Evolutionary conservation across 2,113 vertebrate species (phyloP).

Genomic region (Aramus guarauna): DNA sequence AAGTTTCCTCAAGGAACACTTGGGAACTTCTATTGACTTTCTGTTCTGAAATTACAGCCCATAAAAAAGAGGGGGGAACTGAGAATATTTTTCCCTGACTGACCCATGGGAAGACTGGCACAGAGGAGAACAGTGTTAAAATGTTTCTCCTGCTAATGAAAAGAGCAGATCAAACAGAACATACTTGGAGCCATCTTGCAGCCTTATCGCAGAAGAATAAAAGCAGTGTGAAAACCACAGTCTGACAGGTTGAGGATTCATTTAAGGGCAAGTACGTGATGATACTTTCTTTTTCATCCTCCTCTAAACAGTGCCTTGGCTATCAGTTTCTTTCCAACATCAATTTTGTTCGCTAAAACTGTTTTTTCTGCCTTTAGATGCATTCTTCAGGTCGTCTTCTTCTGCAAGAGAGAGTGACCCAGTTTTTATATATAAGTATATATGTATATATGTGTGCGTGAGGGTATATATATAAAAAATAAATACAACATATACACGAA

Average conservation of each 20-base stretch:
- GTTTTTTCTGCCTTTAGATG: neutral
- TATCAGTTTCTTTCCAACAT: neutral
- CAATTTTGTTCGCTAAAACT: neutral
- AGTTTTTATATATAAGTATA: neutral
- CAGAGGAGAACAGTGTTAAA: neutral
- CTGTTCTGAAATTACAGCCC: neutral
- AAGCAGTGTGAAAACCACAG: neutral
- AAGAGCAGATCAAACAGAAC: neutral
- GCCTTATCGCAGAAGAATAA: neutral
- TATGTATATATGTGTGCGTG: fast-evolving
- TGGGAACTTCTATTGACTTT: neutral
- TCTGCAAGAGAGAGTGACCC: neutral
- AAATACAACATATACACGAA: neutral
- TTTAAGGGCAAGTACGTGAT: neutral
- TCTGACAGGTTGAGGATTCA: neutral
- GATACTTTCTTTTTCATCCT: neutral
- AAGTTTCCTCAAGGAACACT: neutral
- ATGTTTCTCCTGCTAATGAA: neutral
- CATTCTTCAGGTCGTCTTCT: neutral
- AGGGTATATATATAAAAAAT: neutral
- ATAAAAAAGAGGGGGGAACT: neutral
- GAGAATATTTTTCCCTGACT: neutral
- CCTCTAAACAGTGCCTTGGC: neutral
- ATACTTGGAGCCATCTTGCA: neutral
- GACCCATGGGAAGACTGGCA: neutral